Base-by-base conservation (phyloP, 2,113 vertebrate species). In the Ophthalmotilapia sp. region DNA sequence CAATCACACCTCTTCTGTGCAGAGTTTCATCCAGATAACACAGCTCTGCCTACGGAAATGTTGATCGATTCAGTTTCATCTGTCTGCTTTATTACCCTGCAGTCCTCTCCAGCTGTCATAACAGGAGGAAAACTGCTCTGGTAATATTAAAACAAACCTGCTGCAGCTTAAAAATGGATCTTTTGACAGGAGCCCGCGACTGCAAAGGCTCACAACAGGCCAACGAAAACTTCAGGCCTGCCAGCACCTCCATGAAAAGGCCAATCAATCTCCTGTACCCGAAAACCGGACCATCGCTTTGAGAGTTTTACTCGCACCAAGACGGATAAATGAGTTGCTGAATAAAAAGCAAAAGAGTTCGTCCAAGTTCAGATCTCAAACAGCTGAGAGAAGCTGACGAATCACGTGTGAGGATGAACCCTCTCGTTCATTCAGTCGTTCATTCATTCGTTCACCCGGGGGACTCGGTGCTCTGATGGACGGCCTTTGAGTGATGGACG, bases 401-500 rank as follows among this genome's bases (percentile, higher is more conserved):
- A 33, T 90, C 88, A 79, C 49, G 36, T 84, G 9, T 29, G 68
- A 45, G 56, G 55, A 81, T 14, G 80, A 82, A 12, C 86, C 81
- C 81, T 36, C 51, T 21, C 82, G 21, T 49, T 80, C 62, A 29
- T 65, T n/a, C 21, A 47, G 45, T 49, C 23, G 19, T 49, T 79
- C 60, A 42, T 77, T 77, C 26, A 54, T 40, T 73, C 54, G 40
- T 65, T 23, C 29, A 38, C 79, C 86, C 53, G 3, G 56, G 77
- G 90, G 84, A 89, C 62, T n/a, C 79, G 23, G 17, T 14, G 79
- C 62, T 58, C 40, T 90, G 92, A 94, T 81, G 85, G 91, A 93
- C 91, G 81, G 84, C 80, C 80, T 53, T 40, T 58, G 88, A 89
- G 81, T 91, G 94, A 95, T 90, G 88, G 93, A 94, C 91, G 15